Base-by-base conservation (phyloP, 2,888 invertebrate species). In the Eupithecia vulgata region DNA sequence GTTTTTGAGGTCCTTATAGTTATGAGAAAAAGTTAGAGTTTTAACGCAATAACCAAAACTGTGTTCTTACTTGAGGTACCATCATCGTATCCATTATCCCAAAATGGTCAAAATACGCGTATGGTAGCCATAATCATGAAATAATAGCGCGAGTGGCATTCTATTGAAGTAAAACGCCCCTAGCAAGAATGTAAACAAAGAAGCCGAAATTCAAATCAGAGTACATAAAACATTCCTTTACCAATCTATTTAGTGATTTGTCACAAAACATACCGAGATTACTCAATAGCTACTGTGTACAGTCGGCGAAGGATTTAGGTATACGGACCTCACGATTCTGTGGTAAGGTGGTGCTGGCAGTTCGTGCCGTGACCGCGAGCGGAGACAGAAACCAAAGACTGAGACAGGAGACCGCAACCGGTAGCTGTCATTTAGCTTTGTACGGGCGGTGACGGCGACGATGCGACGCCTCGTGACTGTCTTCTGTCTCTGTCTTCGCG, bases 221-320 rank as follows among this genome's bases (percentile, higher is more conserved):
- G 74, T 70, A 68, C 74, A 68, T 76, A 76, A 77, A 73, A 78
- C 76, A 80, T 80, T 78, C 77, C 73, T 70, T 76, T 71, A 76
- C 37, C 21, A 70, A 78, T 75, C 74, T 76, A 81, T 87, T 83
- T 82, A 66, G 71, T 57, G 45, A 76, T 76, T 76, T 73, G 76
- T 76, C 76, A 73, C 71, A 73, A 72, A 73, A 78, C 74, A 72
- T 57, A 76, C 73, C 37, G 65, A 74, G 70, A 66, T 74, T 77
- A 73, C 80, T 72, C 68, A 70, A 71, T 76, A 83, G 68, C 59
- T n/a, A 37, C 34, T 15, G 15, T n/a, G 71, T 71, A 74, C 69
- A 71, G 62, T 69, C 69, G 30, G 25, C 65, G 37, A 1, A 25
- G 15, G 35, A 40, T 42, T 64, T 21, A n/a, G n/a, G n/a, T n/a